Evolutionary conservation across 1,140 invertebrate genomes (phyloP).

Genomic region (Pogonus chalceus): DNA sequence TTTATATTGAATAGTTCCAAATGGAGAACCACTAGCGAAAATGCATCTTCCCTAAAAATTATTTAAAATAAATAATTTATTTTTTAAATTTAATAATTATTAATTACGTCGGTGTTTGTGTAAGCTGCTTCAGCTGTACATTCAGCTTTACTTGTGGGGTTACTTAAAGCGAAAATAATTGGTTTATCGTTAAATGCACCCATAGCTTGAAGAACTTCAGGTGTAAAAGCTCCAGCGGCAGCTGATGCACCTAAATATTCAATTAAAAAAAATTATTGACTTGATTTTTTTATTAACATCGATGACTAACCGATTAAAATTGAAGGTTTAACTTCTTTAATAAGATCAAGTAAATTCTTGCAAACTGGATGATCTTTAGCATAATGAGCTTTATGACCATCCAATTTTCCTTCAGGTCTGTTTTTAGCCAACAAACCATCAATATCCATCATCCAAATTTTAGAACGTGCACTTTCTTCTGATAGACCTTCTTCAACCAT

Average conservation of each 20-base stretch:
- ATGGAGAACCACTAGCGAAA: constrained; percentile 89
- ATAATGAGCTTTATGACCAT: constrained; percentile 68
- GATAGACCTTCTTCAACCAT: constrained; percentile 74
- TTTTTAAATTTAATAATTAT: constrained; percentile 13
- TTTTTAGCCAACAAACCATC: constrained; percentile 68
- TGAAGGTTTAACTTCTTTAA: constrained; percentile 74
- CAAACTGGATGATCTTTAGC: constrained; percentile 73
- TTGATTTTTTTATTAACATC: neutral
- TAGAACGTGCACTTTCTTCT: constrained; percentile 61
- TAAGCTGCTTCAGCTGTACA: constrained; percentile 93
- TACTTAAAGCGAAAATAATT: constrained; percentile 90
- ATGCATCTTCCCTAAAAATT: constrained; percentile 67
- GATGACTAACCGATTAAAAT: constrained; percentile 64
- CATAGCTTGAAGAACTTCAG: constrained; percentile 78
- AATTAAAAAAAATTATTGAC: neutral
- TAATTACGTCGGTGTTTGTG: constrained; percentile 64
- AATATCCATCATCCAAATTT: constrained; percentile 85
- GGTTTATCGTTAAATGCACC: constrained; percentile 75
- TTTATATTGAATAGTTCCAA: constrained; percentile 65
- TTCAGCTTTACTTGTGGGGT: constrained; percentile 92
- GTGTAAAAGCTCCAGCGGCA: constrained; percentile 76
- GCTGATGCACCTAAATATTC: constrained; percentile 69
- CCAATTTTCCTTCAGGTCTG: constrained; percentile 59
- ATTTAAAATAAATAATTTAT: constrained; percentile 1
- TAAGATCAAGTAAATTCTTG: constrained; percentile 65